Evolutionary conservation across 2,888 invertebrate species (phyloP).

Genomic region (Papilio elwesi): DNA sequence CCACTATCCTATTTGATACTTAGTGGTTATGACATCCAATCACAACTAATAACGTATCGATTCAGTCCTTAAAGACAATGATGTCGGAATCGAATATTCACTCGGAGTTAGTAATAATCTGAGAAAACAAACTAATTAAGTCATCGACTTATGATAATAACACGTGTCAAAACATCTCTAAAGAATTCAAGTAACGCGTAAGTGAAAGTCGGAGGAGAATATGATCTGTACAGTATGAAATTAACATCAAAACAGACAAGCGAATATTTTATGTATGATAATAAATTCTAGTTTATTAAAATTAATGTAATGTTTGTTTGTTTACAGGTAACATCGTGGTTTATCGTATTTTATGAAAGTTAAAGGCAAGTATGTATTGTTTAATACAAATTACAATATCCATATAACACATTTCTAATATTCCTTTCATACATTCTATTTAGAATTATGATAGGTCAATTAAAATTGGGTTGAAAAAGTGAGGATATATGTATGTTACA

Average conservation of each 20-base stretch:
- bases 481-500: background rate
- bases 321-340: background rate
- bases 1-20: too few relatives aligned
- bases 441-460: too few relatives aligned
- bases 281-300: background rate
- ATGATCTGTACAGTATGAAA: background rate
- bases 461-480: background rate
- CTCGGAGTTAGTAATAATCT: too few relatives aligned
- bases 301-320: slow-evolving; percentile 1
- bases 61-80: too few relatives aligned
- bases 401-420: background rate
- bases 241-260: background rate
- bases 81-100: too few relatives aligned
- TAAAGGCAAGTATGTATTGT: background rate
- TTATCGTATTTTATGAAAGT: background rate
- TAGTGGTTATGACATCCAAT: too few relatives aligned
- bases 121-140: too few relatives aligned
- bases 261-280: background rate
- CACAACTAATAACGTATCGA: too few relatives aligned
- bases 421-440: too few relatives aligned
- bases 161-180: slow-evolving; percentile 3
- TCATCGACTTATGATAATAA: background rate
- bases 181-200: background rate
- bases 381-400: too few relatives aligned
- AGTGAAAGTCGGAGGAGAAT: slow-evolving; percentile 3